phyloP scores from a whole-genome alignment of 2,888 invertebrate species.

The Apamea monoglypha region DNA sequence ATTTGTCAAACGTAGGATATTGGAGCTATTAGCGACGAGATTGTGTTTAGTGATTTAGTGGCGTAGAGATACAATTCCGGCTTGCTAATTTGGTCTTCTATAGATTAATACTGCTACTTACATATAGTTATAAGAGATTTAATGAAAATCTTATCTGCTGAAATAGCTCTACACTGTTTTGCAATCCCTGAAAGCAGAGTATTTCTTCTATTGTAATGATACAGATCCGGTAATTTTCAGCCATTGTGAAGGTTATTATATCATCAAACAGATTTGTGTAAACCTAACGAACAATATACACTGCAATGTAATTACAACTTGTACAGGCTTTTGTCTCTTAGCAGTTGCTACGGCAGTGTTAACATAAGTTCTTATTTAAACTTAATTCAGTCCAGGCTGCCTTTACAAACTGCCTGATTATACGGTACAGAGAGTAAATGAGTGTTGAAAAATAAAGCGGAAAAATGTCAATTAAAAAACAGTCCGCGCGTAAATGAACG shows the following conservation, averaged over 20 bases:
- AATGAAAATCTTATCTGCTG: background rate
- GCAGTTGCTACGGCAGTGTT: constrained; percentile 18
- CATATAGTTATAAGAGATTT: background rate
- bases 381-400: constrained; percentile 30
- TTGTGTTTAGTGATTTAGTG: constrained; percentile 49
- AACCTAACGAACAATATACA: constrained; percentile 23
- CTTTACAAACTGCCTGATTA: constrained; percentile 49
- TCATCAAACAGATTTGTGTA: constrained; percentile 24
- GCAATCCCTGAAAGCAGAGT: background rate
- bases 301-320: constrained; percentile 28
- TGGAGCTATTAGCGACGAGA: constrained; percentile 41
- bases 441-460: constrained; percentile 52
- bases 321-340: constrained; percentile 29
- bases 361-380: constrained; percentile 40
- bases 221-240: constrained; percentile 1
- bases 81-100: constrained; percentile 18
- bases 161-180: constrained; percentile 7
- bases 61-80: constrained; percentile 7
- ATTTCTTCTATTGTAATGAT: constrained; percentile 18
- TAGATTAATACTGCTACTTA: background rate
- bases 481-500: constrained; percentile 62
- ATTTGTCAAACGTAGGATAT: constrained; percentile 55
- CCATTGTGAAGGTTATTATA: constrained; percentile 19
- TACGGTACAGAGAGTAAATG: constrained; percentile 33
- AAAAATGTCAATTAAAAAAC: constrained; percentile 67